Evolutionary conservation across 2,113 vertebrate genomes (phyloP), one percentile per base, ranked within the genome.

Genomic region (Pyxicephalus adspersus): DNA sequence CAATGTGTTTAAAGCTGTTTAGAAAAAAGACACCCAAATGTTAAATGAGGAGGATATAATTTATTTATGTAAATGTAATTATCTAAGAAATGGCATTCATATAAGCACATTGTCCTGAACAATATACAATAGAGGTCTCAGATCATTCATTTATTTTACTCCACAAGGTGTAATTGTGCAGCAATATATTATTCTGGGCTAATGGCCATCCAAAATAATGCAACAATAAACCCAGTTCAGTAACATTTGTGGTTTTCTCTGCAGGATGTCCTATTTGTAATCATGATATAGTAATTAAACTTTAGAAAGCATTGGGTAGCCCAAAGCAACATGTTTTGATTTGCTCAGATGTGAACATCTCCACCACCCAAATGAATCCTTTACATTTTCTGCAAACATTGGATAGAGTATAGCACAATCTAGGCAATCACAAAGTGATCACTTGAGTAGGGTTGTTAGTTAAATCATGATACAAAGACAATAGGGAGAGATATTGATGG

Each of bases 61-160:
- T 97, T 97, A 98, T 98, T 97, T 97, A 98, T 98, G 96, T 96
- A 97, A 98, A 97, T 98, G 96, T 94, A 97, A 98, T 97, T 98
- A 96, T 95, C 92, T 92, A 84, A 93, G 95, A 95, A 96, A 96
- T 94, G 94, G 90, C 94, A 97, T 95, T 92, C 2, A 95, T 91
- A 87, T 93, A 90, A 90, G 91, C 2, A 94, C 88, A 95, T 93
- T 94, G 93, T 92, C 91, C 95, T 57, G 94, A 94, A 95, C 97
- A 96, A 93, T 95, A 98, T 97, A 95, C 95, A 95, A 95, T 92
- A 83, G 18, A 95, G 91, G 95, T 93, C 95, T 95, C 95, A 96
- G 96, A 97, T 97, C 96, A 96, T 97, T 97, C 95, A 98, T 95
- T 96, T 96, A 95, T 97, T 95, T 97, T 96, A 95, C 97, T 97